phyloP scores from a whole-genome alignment of 2,797 vertebrate species.

The Pseudochromis fuscus region DNA sequence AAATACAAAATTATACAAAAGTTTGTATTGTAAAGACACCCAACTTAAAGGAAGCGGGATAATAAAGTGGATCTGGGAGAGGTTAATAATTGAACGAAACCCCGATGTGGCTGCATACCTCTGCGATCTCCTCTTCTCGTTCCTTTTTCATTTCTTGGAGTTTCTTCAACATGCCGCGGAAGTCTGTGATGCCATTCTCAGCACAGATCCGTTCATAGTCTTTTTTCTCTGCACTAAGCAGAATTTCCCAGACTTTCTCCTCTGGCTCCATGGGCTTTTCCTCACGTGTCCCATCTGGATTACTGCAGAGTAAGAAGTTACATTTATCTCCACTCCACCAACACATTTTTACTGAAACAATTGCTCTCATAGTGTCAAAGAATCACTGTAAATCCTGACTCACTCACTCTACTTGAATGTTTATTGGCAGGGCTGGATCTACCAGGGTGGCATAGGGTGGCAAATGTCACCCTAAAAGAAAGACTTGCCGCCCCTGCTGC shows the following conservation, averaged over 20 bases:
- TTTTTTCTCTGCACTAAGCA: slow-evolving; percentile 90
- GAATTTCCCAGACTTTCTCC: slow-evolving; percentile 90
- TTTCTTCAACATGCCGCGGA: slow-evolving; percentile 91
- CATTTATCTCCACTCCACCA: not conserved
- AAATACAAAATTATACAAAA: not conserved
- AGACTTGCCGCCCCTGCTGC: too few relatives aligned
- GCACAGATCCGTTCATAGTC: slow-evolving; percentile 92
- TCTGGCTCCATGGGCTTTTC: slow-evolving; percentile 75
- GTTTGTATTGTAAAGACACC: too few relatives aligned
- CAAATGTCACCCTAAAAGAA: too few relatives aligned
- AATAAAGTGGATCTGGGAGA: too few relatives aligned
- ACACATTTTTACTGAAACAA: not conserved
- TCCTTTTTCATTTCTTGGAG: slow-evolving; percentile 87
- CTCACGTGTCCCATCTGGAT: slow-evolving; percentile 72
- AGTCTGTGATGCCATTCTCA: slow-evolving; percentile 89
- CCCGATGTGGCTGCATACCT: slow-evolving; percentile 79
- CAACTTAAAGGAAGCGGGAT: too few relatives aligned
- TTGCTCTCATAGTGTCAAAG: not conserved
- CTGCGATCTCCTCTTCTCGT: slow-evolving; percentile 83
- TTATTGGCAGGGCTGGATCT: too few relatives aligned
- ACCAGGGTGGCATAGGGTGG: too few relatives aligned
- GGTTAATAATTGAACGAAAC: not conserved
- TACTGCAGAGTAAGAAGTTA: slow-evolving; percentile 49
- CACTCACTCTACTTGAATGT: too few relatives aligned
- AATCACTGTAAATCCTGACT: too few relatives aligned